Evolutionary conservation across 2,797 vertebrate genomes (phyloP).

Genomic region (Thripadectes ignobilis): DNA sequence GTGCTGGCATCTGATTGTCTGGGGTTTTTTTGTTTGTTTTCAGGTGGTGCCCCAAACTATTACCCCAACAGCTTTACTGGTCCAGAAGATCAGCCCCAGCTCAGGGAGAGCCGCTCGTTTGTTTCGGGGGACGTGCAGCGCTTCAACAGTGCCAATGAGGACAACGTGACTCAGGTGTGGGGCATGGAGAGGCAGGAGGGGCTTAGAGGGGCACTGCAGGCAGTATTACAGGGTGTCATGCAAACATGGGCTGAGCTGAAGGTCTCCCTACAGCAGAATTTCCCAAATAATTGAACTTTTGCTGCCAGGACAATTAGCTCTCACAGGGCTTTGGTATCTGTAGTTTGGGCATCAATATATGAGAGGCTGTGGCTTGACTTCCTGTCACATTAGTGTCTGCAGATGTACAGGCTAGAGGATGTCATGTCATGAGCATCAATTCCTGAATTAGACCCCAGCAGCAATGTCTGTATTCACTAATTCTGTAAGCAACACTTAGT

Average conservation of each 20-base stretch:
- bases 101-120: slow-evolving; percentile 70
- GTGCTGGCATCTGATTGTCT: not conserved
- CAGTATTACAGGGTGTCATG: not conserved
- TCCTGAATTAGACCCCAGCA: not conserved
- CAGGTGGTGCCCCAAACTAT: slow-evolving; percentile 95
- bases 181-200: not conserved
- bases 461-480: not conserved
- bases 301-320: not conserved
- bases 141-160: slow-evolving; percentile 86
- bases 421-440: rapidly evolving
- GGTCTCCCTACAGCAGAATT: not conserved
- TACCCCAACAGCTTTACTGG: slow-evolving; percentile 95
- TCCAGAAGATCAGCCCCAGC: slow-evolving; percentile 76
- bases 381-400: rapidly evolving
- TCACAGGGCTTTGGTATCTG: not conserved
- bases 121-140: slow-evolving; percentile 83
- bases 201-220: not conserved
- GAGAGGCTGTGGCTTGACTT: not conserved
- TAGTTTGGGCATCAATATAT: rapidly evolving
- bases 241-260: not conserved
- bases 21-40: not conserved
- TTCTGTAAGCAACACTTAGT: not conserved
- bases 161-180: slow-evolving; percentile 91
- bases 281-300: not conserved
- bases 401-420: not conserved